These are phyloP conservation scores for Macrosteles quadrilineatus DNA, from an alignment of 1,140 invertebrate genomes.

Conservation along the genomic window DNA sequence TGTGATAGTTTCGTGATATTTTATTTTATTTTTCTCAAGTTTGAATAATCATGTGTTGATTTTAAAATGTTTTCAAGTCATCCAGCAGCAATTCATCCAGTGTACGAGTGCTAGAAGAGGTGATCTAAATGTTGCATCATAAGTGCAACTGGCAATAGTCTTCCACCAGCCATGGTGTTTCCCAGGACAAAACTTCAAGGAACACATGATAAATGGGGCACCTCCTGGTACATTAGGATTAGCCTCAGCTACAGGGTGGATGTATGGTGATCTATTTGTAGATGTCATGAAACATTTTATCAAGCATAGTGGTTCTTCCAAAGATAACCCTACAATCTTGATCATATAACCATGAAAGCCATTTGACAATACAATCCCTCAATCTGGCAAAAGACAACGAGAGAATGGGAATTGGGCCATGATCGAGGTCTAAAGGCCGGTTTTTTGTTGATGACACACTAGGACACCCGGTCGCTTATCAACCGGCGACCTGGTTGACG, in stretches of 20 bases:
- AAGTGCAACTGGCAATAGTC: slow-evolving; percentile 49
- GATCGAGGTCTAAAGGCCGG: too few relatives aligned
- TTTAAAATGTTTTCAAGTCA: slow-evolving; percentile 43
- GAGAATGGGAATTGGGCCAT: too few relatives aligned
- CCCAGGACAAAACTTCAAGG: slow-evolving; percentile 46
- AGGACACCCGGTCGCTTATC: too few relatives aligned
- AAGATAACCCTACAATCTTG: slow-evolving; percentile 46
- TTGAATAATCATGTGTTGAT: too few relatives aligned
- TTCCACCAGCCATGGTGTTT: too few relatives aligned
- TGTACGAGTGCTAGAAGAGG: slow-evolving; percentile 29
- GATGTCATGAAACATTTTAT: slow-evolving; percentile 42
- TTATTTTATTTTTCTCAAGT: too few relatives aligned
- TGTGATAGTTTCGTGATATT: too few relatives aligned
- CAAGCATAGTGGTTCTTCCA: slow-evolving; percentile 36
- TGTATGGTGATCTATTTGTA: slow-evolving; percentile 42
- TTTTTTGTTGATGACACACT: too few relatives aligned
- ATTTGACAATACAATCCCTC: slow-evolving; percentile 43
- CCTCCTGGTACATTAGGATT: slow-evolving; percentile 45
- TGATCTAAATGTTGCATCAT: slow-evolving; percentile 4
- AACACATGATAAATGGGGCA: slow-evolving; percentile 30
- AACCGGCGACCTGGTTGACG: too few relatives aligned
- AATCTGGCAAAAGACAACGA: slow-evolving; percentile 40
- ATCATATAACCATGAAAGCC: slow-evolving; percentile 49
- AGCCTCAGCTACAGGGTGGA: slow-evolving; percentile 48
- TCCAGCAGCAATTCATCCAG: slow-evolving; percentile 41